These are phyloP conservation scores for Adelges cooleyi DNA, from an alignment of 1,140 invertebrate species.

Conservation along the genomic window DNA sequence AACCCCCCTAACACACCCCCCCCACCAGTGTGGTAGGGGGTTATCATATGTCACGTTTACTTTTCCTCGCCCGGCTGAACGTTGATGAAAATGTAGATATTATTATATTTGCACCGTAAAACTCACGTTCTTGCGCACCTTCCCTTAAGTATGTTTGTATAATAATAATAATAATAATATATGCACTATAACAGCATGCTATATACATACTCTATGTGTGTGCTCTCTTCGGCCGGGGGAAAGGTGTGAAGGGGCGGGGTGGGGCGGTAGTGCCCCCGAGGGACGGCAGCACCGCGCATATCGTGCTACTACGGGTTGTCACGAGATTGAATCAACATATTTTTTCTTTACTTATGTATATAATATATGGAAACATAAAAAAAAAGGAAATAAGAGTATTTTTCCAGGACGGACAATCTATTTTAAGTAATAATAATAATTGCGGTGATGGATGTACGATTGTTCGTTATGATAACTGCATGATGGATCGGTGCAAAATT, in stretches of 20 bases:
- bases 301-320: background rate
- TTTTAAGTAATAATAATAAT: conserved; percentile 22
- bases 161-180: no score
- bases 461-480: conserved; percentile 9
- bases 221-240: no score
- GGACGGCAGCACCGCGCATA: background rate
- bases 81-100: background rate
- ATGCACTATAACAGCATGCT: no score
- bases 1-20: no score
- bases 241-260: no score
- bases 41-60: no score
- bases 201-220: no score
- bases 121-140: background rate
- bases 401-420: background rate
- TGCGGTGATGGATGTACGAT: conserved; percentile 23
- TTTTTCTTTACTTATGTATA: background rate
- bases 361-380: no score
- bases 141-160: no score
- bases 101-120: background rate
- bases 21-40: no score
- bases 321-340: conserved; percentile 4
- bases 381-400: no score
- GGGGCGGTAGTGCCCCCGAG: background rate
- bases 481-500: conserved; percentile 9
- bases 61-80: background rate